phyloP scores from a whole-genome alignment of 1,140 invertebrate species.

The Drosophila erecta region DNA sequence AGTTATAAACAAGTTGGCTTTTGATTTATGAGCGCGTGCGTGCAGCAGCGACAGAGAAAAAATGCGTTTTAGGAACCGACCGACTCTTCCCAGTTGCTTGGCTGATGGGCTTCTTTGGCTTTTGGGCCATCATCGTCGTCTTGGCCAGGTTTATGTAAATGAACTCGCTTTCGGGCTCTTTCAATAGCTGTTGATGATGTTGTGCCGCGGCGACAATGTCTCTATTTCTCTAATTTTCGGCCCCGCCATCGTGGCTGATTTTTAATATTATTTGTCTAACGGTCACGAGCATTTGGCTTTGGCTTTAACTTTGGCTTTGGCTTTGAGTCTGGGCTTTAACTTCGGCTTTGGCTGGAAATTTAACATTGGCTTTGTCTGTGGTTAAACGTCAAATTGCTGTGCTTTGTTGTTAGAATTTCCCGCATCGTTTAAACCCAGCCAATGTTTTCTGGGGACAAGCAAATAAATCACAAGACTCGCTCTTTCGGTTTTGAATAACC shows the following conservation, averaged over 20 bases:
- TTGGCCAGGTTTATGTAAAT: constrained; percentile 42
- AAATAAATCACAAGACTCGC: constrained; percentile 70
- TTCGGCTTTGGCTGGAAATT: constrained; percentile 11
- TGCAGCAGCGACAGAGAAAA: constrained; percentile 72
- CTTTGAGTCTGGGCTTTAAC: constrained; percentile 10
- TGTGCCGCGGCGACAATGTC: constrained; percentile 77
- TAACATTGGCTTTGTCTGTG: constrained; percentile 43
- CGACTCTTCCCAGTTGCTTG: constrained; percentile 18
- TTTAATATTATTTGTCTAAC: constrained; percentile 82
- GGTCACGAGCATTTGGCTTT: constrained; percentile 74
- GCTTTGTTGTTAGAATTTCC: constrained; percentile 75
- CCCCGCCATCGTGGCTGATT: constrained; percentile 62
- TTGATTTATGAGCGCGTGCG: constrained; percentile 79
- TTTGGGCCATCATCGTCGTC: constrained; percentile 42
- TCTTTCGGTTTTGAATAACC: constrained; percentile 66
- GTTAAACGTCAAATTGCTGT: constrained; percentile 55
- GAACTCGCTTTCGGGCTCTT: constrained; percentile 49
- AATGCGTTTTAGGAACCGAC: constrained; percentile 70
- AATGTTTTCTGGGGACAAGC: constrained; percentile 76
- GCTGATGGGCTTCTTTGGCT: constrained; percentile 48
- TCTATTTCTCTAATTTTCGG: constrained; percentile 73
- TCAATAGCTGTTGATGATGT: constrained; percentile 80
- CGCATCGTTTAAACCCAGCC: constrained; percentile 77
- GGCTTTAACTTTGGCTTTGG: constrained; percentile 44
- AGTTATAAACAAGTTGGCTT: constrained; percentile 82